Percentiles rank a stretch among this genome's conserved stretches.
These are phyloP conservation scores for Lymantria monacha DNA, from an alignment of 2,888 invertebrate species.

Conservation along the genomic window DNA sequence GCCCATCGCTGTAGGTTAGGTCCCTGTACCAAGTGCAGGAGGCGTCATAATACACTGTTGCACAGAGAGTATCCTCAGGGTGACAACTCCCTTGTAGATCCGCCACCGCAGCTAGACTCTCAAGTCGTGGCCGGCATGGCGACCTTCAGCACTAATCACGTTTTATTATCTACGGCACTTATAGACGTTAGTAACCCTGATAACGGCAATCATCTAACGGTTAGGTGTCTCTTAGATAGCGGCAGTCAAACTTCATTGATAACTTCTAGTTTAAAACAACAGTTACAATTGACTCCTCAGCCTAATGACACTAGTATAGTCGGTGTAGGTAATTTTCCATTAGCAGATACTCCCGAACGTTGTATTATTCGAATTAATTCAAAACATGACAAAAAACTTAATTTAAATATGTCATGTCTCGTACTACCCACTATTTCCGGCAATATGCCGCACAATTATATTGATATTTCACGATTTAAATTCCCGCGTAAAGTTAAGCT, in stretches of 20 bases:
- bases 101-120: no score
- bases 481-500: no score
- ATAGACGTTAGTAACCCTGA: not conserved
- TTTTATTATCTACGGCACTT: not conserved
- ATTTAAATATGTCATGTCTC: not conserved
- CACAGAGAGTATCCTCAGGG: no score
- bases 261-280: not conserved
- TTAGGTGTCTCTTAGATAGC: not conserved
- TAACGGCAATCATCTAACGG: not conserved
- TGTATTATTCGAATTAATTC: not conserved
- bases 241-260: not conserved
- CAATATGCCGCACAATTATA: no score
- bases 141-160: no score
- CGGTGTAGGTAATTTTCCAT: not conserved
- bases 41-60: not conserved
- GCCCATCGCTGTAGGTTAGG: not conserved
- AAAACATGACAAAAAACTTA: not conserved
- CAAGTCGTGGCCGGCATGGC: no score
- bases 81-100: no score
- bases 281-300: not conserved
- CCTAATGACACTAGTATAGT: not conserved
- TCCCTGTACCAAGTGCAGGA: not conserved
- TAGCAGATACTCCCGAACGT: not conserved
- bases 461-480: no score
- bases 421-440: not conserved